Base-by-base conservation (phyloP, 1,140 invertebrate genomes). In the Halictus rubicundus region DNA sequence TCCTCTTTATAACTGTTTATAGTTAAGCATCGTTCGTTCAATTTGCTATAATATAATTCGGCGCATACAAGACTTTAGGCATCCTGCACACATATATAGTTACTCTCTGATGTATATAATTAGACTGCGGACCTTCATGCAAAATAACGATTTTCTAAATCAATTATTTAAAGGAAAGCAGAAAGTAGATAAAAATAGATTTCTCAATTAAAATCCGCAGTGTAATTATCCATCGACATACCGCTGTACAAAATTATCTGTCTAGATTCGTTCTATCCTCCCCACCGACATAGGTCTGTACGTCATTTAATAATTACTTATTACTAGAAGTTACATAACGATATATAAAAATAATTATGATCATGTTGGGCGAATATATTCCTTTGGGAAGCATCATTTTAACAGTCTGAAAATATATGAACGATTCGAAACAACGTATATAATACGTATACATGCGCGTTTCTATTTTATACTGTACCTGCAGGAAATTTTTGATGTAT, bases 281-380 rank as follows among this genome's bases (percentile, higher is more conserved):
- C 39, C 7, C 1, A n/a, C 46, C 27, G n/a, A 65, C 61, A 74
- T 65, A n/a, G 52, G 16, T 32, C 21, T 23, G 19, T 57, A 39
- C 19, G 16, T 59, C 4, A 2, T 59, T 9, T 27, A 27, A 59
- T n/a, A 46, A 46, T 68, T 32, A 60, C 14, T 39, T 32, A 60
- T 46, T 69, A 49, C 39, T 49, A 60, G 19, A 60, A 59, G 42
- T 59, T 54, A 42, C 12, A 4, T 59, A 16, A 61, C 46, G 21
- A 72, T 42, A 65, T 64, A 78, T 32, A 73, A 78, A 74, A 79
- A 66, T 79, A 74, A 74, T 59, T 72, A 64, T n/a, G 63, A 59
- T 73, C 32, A 61, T n/a, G 25, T 75, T 16, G 39, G 52, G 27
- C 42, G 63, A 68, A 9, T 25, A 5, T 63, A 25, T 23, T 59